Evolutionary conservation across 1,140 invertebrate species (phyloP).

Genomic region (Drosophila nebulosa): DNA sequence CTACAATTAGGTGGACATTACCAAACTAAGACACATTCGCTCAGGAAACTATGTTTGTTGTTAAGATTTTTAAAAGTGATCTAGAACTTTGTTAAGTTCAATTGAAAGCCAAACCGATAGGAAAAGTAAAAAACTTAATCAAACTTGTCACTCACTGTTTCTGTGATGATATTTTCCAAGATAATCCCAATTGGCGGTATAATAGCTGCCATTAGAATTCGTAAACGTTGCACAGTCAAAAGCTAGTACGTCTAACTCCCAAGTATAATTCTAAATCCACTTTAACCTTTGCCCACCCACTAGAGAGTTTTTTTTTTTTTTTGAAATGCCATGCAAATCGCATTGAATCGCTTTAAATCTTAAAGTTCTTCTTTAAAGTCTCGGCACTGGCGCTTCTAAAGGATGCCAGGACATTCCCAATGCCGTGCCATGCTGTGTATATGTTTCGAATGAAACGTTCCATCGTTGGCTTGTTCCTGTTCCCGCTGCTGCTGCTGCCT

Average conservation of each 20-base stretch:
- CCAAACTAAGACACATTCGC: too few relatives aligned
- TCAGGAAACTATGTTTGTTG: too few relatives aligned
- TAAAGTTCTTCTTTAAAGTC: slow-evolving; percentile 46
- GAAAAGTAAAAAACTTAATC: too few relatives aligned
- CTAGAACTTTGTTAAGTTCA: too few relatives aligned
- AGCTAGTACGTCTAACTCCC: not conserved
- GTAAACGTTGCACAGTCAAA: not conserved
- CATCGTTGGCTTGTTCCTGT: not conserved
- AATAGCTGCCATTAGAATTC: not conserved
- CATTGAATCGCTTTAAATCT: slow-evolving; percentile 34
- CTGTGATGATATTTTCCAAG: too few relatives aligned
- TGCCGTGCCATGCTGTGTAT: slow-evolving; percentile 7
- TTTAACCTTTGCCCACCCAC: not conserved
- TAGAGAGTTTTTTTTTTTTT: not conserved
- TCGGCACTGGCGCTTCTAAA: not conserved
- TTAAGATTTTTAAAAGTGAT: too few relatives aligned
- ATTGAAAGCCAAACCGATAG: too few relatives aligned
- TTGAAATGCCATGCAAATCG: not conserved
- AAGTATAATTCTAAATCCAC: not conserved
- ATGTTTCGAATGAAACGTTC: not conserved
- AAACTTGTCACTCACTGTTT: too few relatives aligned
- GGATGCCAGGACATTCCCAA: slow-evolving; percentile 41
- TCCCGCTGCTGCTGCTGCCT: not conserved
- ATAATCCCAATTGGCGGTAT: not conserved
- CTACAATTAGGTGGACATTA: too few relatives aligned